A percentile compares a stretch with the other conserved stretches of the same genome.
Conservation (phyloP, 2,888 invertebrate species). For the Tolmerus cingulatus region DNA sequence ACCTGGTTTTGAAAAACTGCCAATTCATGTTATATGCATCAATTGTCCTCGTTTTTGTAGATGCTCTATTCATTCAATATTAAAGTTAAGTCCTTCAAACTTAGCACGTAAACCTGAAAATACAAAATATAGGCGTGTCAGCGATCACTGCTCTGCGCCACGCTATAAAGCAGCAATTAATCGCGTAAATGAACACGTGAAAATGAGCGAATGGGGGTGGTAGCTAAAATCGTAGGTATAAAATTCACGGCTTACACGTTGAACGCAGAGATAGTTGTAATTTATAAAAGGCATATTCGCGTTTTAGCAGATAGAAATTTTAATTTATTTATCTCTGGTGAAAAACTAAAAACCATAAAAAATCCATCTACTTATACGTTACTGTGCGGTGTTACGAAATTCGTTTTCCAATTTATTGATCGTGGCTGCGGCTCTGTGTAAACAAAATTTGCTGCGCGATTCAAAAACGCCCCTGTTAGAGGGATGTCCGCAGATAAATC, state of each 20-base stretch:
- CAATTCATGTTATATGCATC: neutral
- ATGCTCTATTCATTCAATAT: neutral
- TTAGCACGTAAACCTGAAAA: neutral
- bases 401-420: neutral
- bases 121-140: neutral
- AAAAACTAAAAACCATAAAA: conserved; percentile 7
- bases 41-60: neutral
- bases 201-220: neutral
- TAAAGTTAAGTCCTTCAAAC: neutral
- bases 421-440: neutral
- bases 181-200: neutral
- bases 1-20: neutral
- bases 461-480: neutral
- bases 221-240: neutral
- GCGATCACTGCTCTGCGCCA: neutral
- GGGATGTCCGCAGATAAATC: conserved; percentile 19
- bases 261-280: neutral
- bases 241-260: neutral
- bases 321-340: neutral
- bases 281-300: neutral
- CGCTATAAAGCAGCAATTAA: neutral
- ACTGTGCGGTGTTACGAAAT: neutral
- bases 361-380: conserved; percentile 13
- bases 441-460: neutral
- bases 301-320: neutral